Evolutionary conservation across 2,797 vertebrate species (phyloP).

Genomic region (Masticophis lateralis): DNA sequence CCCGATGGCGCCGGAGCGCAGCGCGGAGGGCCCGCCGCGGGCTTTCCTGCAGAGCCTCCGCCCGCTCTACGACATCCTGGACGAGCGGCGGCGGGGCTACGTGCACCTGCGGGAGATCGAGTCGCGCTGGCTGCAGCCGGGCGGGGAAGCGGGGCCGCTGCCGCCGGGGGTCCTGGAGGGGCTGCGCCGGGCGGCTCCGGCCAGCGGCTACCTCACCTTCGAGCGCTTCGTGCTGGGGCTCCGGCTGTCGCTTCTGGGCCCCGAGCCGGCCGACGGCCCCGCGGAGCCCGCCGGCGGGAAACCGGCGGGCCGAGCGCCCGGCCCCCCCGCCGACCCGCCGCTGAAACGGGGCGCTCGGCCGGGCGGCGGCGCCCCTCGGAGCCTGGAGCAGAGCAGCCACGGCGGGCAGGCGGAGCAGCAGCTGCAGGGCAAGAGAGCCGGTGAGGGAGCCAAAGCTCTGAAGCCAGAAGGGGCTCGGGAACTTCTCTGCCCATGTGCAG

Average conservation of each 20-base stretch:
- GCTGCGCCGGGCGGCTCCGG: slow-evolving; percentile 81
- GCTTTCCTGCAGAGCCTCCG: slow-evolving; percentile 89
- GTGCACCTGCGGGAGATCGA: slow-evolving; percentile 95
- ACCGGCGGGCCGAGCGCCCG: neutral
- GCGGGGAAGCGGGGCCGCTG: slow-evolving; percentile 74
- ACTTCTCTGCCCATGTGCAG: neutral
- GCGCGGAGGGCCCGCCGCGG: slow-evolving; percentile 66
- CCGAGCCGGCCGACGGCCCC: slow-evolving; percentile 68
- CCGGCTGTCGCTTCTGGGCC: slow-evolving; percentile 81
- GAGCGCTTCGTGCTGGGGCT: slow-evolving; percentile 90
- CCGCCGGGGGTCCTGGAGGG: slow-evolving; percentile 85
- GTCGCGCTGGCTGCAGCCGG: slow-evolving; percentile 76
- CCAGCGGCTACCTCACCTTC: slow-evolving; percentile 89
- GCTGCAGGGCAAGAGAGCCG: neutral
- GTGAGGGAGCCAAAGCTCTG: neutral
- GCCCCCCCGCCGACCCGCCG: neutral
- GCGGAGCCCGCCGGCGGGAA: slow-evolving; percentile 18
- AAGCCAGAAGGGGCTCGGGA: too few relatives aligned
- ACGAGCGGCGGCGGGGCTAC: slow-evolving; percentile 84
- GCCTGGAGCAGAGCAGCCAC: slow-evolving; percentile 34
- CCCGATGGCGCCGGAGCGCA: slow-evolving; percentile 69
- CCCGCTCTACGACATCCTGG: slow-evolving; percentile 92
- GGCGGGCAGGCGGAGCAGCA: neutral
- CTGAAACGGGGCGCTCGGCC: slow-evolving; percentile 35
- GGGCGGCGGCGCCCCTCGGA: slow-evolving; percentile 11